Conservation (phyloP, 2,797 vertebrate genomes). For the Protonibea diacanthus region DNA sequence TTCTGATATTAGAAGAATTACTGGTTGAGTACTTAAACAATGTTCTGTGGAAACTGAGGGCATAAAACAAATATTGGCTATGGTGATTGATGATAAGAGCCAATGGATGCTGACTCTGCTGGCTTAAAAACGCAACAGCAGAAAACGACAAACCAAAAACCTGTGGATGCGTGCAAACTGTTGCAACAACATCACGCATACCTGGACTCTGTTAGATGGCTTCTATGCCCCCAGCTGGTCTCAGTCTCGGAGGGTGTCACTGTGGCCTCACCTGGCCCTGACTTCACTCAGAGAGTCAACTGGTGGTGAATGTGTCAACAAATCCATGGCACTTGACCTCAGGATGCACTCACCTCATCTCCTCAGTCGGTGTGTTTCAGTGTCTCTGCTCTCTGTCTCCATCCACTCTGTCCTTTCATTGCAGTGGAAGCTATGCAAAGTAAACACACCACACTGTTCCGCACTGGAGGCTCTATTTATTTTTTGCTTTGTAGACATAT, state of each 20-base stretch:
- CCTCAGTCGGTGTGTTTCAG: not conserved
- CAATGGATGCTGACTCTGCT: not conserved
- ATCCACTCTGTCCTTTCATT: not conserved
- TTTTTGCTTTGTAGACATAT: not conserved
- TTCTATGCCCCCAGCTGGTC: not conserved
- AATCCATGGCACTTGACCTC: constrained; percentile 14
- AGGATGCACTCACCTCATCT: not conserved
- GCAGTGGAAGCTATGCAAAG: not conserved
- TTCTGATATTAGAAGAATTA: not conserved
- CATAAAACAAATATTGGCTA: not conserved
- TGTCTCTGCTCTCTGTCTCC: not conserved
- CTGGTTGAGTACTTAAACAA: not conserved
- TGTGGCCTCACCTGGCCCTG: not conserved
- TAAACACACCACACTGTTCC: constrained; percentile 3
- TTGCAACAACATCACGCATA: not conserved
- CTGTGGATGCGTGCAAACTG: not conserved
- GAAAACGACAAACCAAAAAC: not conserved
- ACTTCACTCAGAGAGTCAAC: constrained; percentile 7
- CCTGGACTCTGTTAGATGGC: not conserved
- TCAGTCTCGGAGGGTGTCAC: not conserved
- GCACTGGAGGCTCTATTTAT: not conserved
- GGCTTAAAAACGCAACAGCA: not conserved
- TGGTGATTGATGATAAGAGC: not conserved
- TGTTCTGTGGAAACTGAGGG: not conserved
- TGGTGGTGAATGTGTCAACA: not conserved